Evolutionary conservation across 2,888 invertebrate genomes (phyloP).

Genomic region (Andrena camellia): DNA sequence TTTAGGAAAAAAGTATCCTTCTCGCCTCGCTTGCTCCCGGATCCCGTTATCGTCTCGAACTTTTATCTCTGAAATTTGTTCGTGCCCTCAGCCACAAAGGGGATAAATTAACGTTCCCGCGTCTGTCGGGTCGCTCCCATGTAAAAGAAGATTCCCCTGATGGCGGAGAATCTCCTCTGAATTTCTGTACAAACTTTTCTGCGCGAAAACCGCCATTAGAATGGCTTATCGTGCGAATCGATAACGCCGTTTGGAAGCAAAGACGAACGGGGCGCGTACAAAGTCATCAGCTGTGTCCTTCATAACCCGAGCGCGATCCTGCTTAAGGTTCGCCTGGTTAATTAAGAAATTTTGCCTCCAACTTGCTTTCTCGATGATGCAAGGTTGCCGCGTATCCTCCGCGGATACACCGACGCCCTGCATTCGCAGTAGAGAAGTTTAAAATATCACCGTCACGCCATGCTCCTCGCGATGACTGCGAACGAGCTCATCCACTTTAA

Average conservation of each 20-base stretch:
- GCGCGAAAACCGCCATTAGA: slow-evolving; percentile 10
- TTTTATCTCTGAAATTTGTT: not conserved
- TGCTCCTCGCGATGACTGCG: not conserved
- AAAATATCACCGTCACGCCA: not conserved
- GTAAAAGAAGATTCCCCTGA: not conserved
- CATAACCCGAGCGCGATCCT: not conserved
- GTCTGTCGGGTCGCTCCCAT: not conserved
- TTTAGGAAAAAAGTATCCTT: not conserved
- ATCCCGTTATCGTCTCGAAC: not conserved
- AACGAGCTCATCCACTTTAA: slow-evolving; percentile 22
- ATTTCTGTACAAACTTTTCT: not conserved
- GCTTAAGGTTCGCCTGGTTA: slow-evolving; percentile 18
- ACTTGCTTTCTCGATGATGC: not conserved
- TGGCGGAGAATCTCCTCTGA: not conserved
- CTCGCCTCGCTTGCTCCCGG: not conserved
- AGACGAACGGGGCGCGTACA: not conserved
- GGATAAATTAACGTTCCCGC: not conserved
- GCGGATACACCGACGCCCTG: not conserved
- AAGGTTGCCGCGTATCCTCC: not conserved
- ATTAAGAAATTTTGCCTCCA: slow-evolving; percentile 51
- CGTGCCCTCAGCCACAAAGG: not conserved
- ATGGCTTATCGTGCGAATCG: slow-evolving; percentile 26
- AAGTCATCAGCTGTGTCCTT: slow-evolving; percentile 27
- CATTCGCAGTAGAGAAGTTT: not conserved
- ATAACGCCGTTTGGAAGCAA: slow-evolving; percentile 9